These are phyloP conservation scores for Syncerus caffer DNA, from an alignment of 2,797 vertebrate species.

Conservation along the genomic window DNA sequence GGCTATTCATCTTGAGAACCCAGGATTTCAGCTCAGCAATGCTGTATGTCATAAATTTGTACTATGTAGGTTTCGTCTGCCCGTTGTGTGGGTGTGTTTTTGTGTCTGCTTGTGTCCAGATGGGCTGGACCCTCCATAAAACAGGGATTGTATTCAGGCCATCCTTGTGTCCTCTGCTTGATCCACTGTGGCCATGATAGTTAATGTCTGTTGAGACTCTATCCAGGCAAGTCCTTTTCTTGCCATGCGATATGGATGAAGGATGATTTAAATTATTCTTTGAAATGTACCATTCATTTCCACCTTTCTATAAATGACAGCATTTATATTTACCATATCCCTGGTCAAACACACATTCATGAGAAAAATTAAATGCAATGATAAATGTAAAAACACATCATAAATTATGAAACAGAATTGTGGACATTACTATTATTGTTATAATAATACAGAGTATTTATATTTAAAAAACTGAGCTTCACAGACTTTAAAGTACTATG, in stretches of 20 bases:
- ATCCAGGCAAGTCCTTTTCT: background rate
- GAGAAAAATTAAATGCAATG: conserved; percentile 29
- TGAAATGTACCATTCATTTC: background rate
- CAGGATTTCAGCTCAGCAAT: background rate
- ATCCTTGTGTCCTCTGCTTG: background rate
- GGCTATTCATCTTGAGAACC: background rate
- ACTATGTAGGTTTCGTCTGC: background rate
- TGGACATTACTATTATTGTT: background rate
- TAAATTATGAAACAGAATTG: background rate
- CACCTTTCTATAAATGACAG: background rate
- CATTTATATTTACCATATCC: background rate
- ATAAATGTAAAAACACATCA: background rate
- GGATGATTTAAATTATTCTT: background rate
- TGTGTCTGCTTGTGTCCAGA: background rate
- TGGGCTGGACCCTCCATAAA: background rate
- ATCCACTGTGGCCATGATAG: background rate
- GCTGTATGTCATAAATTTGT: background rate
- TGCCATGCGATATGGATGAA: background rate
- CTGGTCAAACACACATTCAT: background rate
- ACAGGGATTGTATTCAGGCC: background rate
- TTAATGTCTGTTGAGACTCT: background rate
- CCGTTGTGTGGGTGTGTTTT: background rate
- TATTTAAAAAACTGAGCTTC: background rate
- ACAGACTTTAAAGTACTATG: background rate
- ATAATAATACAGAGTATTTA: background rate